Evolutionary conservation across 2,888 invertebrate genomes (phyloP).

Genomic region (Venustoraphidia nigricollis): DNA sequence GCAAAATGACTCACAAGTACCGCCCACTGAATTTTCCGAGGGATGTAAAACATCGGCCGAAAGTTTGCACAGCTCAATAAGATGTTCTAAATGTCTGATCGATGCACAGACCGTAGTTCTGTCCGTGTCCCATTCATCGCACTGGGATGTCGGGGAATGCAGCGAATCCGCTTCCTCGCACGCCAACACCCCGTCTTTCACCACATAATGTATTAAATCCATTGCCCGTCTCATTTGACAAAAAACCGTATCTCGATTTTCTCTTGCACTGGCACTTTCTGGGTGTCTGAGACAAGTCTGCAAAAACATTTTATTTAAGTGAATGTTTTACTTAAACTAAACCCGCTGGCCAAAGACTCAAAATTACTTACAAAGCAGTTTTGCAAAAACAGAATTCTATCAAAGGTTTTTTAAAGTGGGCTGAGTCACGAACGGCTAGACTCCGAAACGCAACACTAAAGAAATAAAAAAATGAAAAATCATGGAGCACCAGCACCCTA

Average conservation of each 20-base stretch:
- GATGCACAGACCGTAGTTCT: conserved; percentile 64
- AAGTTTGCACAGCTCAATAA: conserved; percentile 74
- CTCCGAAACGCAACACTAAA: no score
- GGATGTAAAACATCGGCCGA: conserved; percentile 26
- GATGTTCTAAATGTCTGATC: conserved; percentile 69
- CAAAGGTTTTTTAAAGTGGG: no score
- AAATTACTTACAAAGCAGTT: neutral
- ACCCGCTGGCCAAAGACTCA: neutral
- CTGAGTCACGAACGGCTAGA: no score
- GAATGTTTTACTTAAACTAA: neutral
- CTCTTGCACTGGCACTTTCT: conserved; percentile 80
- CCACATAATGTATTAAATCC: conserved; percentile 94
- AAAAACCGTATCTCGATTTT: conserved; percentile 95
- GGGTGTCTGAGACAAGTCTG: conserved; percentile 88
- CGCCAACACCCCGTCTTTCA: conserved; percentile 84
- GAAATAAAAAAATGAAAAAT: no score
- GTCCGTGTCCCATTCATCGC: conserved; percentile 47
- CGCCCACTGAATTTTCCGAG: conserved; percentile 1
- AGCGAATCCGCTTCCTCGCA: conserved; percentile 24
- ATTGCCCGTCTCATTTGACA: conserved; percentile 94
- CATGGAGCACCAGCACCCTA: no score
- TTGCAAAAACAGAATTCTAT: no score
- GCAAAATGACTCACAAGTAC: neutral
- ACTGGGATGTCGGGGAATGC: conserved; percentile 28
- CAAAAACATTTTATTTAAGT: conserved; percentile 6